Evolutionary conservation across 2,888 invertebrate genomes (phyloP).

Genomic region (Matsumyia berberina): DNA sequence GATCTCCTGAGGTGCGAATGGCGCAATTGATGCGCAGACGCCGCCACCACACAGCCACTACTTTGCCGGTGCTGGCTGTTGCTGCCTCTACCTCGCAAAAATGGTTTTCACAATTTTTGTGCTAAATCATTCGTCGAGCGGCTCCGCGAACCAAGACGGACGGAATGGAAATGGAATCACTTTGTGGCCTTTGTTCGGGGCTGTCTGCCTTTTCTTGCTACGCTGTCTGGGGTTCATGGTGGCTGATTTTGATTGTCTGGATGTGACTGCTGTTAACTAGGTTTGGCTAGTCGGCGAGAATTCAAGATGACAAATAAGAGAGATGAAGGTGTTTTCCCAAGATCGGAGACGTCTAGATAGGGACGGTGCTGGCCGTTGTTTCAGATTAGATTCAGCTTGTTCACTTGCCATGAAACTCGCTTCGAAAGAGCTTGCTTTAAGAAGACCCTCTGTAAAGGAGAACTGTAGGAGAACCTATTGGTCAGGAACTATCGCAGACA

Average conservation of each 20-base stretch:
- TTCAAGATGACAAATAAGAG: slow-evolving; percentile 9
- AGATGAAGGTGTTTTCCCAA: neutral
- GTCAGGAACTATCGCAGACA: too few relatives aligned
- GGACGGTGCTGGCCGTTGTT: too few relatives aligned
- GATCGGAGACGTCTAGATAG: neutral
- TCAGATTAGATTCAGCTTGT: too few relatives aligned
- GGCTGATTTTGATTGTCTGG: slow-evolving; percentile 45
- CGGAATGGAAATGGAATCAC: slow-evolving; percentile 49
- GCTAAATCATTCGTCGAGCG: slow-evolving; percentile 63
- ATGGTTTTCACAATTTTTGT: slow-evolving; percentile 72
- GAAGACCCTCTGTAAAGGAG: too few relatives aligned
- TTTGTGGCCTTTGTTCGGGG: slow-evolving; percentile 66
- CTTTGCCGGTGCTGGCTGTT: slow-evolving; percentile 2
- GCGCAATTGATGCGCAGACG: slow-evolving; percentile 74
- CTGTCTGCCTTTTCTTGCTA: slow-evolving; percentile 42
- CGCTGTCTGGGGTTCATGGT: slow-evolving; percentile 53
- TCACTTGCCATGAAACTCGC: too few relatives aligned
- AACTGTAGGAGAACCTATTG: too few relatives aligned
- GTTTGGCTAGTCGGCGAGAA: slow-evolving; percentile 20
- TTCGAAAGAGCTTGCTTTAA: too few relatives aligned
- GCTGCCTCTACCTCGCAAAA: slow-evolving; percentile 28
- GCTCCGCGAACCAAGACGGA: slow-evolving; percentile 52
- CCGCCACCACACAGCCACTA: slow-evolving; percentile 51
- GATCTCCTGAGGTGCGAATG: slow-evolving; percentile 71
- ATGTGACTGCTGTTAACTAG: slow-evolving; percentile 45